Evolutionary conservation across 2,888 invertebrate species (phyloP).

Genomic region (Lamproptera curius): DNA sequence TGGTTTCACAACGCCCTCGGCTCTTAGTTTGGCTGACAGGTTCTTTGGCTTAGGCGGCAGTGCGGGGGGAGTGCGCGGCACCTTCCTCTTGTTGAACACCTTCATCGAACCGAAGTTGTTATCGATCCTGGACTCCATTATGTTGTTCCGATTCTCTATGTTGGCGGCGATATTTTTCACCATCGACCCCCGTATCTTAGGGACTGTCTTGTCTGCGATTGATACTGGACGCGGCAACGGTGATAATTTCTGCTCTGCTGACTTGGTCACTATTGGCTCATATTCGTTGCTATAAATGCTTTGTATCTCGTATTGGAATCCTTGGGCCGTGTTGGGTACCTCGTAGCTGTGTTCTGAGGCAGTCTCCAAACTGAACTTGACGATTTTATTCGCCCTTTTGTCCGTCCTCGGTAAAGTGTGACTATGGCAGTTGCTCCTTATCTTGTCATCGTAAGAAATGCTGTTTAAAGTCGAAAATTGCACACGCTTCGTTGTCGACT

Average conservation of each 20-base stretch:
- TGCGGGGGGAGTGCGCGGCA: constrained; percentile 83
- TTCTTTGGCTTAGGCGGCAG: constrained; percentile 89
- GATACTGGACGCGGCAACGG: constrained; percentile 49
- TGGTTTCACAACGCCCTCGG: constrained; percentile 64
- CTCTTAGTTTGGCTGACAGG: constrained; percentile 82
- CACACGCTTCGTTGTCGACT: constrained; percentile 75
- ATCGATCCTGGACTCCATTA: constrained; percentile 71
- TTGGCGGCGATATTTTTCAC: constrained; percentile 73
- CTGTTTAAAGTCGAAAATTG: constrained; percentile 82
- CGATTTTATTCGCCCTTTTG: constrained; percentile 71
- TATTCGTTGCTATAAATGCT: constrained; percentile 87
- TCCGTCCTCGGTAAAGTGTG: constrained; percentile 64
- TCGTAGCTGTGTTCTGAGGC: constrained; percentile 80
- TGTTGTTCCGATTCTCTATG: constrained; percentile 57
- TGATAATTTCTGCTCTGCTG: constrained; percentile 49
- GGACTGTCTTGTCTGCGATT: constrained; percentile 48
- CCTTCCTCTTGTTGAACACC: constrained; percentile 75
- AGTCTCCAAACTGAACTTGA: constrained; percentile 72
- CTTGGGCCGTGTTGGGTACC: constrained; percentile 77
- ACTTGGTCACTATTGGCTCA: constrained; percentile 82
- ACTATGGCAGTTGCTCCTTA: constrained; percentile 46
- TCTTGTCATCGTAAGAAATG: constrained; percentile 74
- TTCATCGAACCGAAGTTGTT: constrained; percentile 62
- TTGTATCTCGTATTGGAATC: constrained; percentile 75
- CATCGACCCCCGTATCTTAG: constrained; percentile 71